Percentiles rank a stretch among this genome's conserved stretches.
Conservation (phyloP, 2,113 vertebrate genomes). For the Nymphicus hollandicus region DNA sequence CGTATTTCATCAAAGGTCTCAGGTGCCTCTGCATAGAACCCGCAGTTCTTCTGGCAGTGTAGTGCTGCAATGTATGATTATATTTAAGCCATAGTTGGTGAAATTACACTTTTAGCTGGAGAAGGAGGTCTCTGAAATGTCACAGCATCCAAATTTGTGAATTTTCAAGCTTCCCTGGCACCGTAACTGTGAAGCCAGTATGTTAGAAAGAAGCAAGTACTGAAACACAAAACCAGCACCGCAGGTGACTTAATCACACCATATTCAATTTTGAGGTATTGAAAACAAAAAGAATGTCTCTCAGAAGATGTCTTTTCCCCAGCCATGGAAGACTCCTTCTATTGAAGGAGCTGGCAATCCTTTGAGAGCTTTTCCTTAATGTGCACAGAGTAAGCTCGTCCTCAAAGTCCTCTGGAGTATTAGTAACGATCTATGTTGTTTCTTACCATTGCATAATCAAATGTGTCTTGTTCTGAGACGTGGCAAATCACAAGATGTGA, state of each 20-base stretch:
- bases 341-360: background rate
- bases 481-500: background rate
- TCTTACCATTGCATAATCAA: background rate
- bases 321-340: background rate
- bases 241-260: background rate
- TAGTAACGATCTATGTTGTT: background rate
- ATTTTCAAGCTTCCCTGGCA: background rate
- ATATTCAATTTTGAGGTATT: background rate
- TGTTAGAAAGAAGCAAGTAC: background rate
- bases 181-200: background rate
- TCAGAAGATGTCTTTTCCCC: background rate
- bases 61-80: background rate
- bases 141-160: background rate
- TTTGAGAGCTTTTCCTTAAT: background rate
- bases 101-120: background rate
- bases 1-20: conserved; percentile 38
- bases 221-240: background rate
- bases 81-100: background rate
- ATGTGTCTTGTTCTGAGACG: background rate
- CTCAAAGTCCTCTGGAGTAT: background rate
- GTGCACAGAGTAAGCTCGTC: background rate
- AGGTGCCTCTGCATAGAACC: background rate
- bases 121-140: background rate
- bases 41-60: background rate
- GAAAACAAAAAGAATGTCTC: rapidly evolving